phyloP scores from a whole-genome alignment of 2,113 vertebrate species.

The Proteles cristata region DNA sequence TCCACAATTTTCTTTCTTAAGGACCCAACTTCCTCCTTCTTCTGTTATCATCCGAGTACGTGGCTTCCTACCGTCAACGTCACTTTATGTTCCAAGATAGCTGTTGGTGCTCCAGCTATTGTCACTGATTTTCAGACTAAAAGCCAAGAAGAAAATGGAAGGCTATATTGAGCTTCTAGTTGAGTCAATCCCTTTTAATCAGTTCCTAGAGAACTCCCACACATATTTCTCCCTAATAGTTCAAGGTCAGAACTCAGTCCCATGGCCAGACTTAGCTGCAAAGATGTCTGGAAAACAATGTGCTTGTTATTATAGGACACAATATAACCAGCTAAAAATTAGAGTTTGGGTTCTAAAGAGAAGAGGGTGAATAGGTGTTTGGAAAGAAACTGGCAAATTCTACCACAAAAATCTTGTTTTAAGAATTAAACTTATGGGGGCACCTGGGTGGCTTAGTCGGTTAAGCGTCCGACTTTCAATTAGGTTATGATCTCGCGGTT shows the following conservation, averaged over 20 bases:
- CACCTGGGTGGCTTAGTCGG: too few species aligned
- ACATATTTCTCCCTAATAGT: slow-evolving; percentile 15
- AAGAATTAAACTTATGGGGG: not conserved
- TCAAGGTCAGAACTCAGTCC: slow-evolving; percentile 26
- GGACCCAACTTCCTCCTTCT: not conserved
- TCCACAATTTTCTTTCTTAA: not conserved
- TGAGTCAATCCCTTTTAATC: slow-evolving; percentile 15
- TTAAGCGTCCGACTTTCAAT: too few species aligned
- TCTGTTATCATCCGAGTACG: not conserved
- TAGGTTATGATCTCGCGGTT: too few species aligned
- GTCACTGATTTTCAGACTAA: not conserved
- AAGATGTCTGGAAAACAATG: not conserved
- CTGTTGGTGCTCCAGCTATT: not conserved
- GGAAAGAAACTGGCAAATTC: not conserved
- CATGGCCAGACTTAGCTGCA: not conserved
- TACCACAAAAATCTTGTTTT: slow-evolving; percentile 9
- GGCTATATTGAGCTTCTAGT: not conserved
- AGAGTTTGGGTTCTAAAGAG: slow-evolving; percentile 18
- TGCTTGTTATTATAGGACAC: not conserved
- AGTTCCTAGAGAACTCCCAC: not conserved
- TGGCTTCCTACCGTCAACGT: not conserved
- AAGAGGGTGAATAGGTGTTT: not conserved
- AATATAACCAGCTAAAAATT: not conserved
- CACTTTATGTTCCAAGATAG: not conserved
- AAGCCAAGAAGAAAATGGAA: not conserved